phyloP scores from a whole-genome alignment of 2,888 invertebrate species.

The Lypha dubia region DNA sequence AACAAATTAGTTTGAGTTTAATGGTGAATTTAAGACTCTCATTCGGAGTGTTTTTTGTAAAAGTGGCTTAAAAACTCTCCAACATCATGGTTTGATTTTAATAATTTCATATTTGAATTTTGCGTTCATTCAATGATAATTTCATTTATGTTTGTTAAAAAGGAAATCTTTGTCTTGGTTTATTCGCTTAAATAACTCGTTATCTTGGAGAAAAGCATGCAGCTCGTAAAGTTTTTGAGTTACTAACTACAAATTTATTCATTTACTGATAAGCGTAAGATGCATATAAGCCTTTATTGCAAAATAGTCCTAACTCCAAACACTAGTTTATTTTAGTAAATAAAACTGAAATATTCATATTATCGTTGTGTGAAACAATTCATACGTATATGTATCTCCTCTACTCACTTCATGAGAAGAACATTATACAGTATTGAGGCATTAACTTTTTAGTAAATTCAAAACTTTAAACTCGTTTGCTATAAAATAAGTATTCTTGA shows the following conservation, averaged over 20 bases:
- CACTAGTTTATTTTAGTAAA: no score
- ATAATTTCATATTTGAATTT: constrained; percentile 30
- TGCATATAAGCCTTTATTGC: no score
- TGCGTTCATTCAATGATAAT: constrained; percentile 56
- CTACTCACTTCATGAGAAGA: no score
- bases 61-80: constrained; percentile 10
- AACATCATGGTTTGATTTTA: constrained; percentile 19
- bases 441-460: no score
- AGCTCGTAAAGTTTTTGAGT: constrained; percentile 79
- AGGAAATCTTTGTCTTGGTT: constrained; percentile 46
- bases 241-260: constrained; percentile 76
- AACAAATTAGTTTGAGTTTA: not conserved
- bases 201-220: constrained; percentile 61
- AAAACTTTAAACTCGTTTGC: no score
- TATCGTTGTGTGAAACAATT: no score
- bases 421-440: no score
- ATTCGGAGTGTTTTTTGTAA: not conserved
- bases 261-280: constrained; percentile 70
- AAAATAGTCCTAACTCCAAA: no score
- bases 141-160: constrained; percentile 43
- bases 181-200: constrained; percentile 65
- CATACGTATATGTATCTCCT: no score
- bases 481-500: no score
- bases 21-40: not conserved
- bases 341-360: no score